Evolutionary conservation across 2,888 invertebrate genomes (phyloP).

Genomic region (Drosophila macrospina): DNA sequence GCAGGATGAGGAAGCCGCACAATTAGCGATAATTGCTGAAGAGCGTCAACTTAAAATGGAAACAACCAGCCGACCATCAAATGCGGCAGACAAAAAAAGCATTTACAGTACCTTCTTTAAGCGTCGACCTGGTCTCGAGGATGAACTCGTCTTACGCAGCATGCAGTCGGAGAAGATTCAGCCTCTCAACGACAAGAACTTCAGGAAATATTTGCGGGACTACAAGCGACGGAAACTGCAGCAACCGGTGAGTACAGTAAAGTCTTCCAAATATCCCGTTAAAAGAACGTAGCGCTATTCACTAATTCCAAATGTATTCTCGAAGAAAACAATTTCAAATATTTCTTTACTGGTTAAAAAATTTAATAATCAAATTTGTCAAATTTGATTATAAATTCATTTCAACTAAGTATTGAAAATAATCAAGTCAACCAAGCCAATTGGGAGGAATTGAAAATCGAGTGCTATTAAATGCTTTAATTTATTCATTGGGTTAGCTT

Average conservation of each 20-base stretch:
- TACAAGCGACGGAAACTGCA: conserved; percentile 90
- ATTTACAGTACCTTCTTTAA: conserved; percentile 81
- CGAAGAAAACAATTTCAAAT: neutral
- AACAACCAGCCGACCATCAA: conserved; percentile 48
- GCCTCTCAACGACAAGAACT: conserved; percentile 75
- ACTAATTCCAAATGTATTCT: too few relatives aligned
- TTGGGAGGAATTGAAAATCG: neutral
- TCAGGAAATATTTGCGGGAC: conserved; percentile 88
- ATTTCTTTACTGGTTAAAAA: neutral
- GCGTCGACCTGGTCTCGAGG: conserved; percentile 65
- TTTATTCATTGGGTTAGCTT: too few relatives aligned
- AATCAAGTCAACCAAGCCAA: too few relatives aligned
- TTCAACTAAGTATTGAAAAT: too few relatives aligned
- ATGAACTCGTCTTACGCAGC: conserved; percentile 73
- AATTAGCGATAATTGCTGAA: conserved; percentile 34
- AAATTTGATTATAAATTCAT: too few relatives aligned
- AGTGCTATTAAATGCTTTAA: too few relatives aligned
- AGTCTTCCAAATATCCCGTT: neutral
- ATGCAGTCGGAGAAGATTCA: conserved; percentile 67
- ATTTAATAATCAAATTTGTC: neutral
- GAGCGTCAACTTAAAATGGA: conserved; percentile 41
- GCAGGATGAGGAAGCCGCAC: conserved; percentile 58
- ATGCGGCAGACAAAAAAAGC: conserved; percentile 78
- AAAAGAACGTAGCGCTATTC: neutral
- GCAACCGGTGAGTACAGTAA: conserved; percentile 87